These are phyloP conservation scores for Lottia gigantea DNA, from an alignment of 2,888 invertebrate genomes.

Conservation along the genomic window DNA sequence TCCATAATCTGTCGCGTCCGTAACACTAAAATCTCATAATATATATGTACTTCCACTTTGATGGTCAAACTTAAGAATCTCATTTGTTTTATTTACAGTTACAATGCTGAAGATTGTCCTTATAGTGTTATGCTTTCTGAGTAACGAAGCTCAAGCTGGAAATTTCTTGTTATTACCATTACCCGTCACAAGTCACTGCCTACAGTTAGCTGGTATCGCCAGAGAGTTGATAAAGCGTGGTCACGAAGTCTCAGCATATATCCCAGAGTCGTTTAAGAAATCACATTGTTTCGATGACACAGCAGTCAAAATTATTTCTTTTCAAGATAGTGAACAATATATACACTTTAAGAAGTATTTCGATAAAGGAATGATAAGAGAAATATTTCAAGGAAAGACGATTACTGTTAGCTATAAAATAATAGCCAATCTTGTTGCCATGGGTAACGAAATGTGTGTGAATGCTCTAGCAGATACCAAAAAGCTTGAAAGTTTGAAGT, in stretches of 20 bases:
- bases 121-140: not conserved
- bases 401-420: not conserved
- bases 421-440: not conserved
- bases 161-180: slow-evolving; percentile 16
- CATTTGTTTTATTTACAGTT: no score
- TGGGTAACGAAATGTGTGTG: not conserved
- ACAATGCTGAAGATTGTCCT: no score
- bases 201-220: slow-evolving; percentile 10
- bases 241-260: slow-evolving; percentile 15
- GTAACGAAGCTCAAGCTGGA: not conserved
- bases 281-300: not conserved
- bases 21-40: no score
- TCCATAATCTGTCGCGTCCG: no score
- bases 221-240: slow-evolving; percentile 21
- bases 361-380: not conserved
- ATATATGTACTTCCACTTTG: no score
- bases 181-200: slow-evolving; percentile 12
- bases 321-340: not conserved
- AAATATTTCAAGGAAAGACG: not conserved
- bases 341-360: no score
- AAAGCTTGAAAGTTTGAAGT: slow-evolving; percentile 13
- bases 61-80: no score
- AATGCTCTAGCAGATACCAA: slow-evolving; percentile 8
- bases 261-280: slow-evolving; percentile 10
- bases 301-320: not conserved